Conservation (phyloP, 2,113 vertebrate species). For the Corythaixoides concolor region DNA sequence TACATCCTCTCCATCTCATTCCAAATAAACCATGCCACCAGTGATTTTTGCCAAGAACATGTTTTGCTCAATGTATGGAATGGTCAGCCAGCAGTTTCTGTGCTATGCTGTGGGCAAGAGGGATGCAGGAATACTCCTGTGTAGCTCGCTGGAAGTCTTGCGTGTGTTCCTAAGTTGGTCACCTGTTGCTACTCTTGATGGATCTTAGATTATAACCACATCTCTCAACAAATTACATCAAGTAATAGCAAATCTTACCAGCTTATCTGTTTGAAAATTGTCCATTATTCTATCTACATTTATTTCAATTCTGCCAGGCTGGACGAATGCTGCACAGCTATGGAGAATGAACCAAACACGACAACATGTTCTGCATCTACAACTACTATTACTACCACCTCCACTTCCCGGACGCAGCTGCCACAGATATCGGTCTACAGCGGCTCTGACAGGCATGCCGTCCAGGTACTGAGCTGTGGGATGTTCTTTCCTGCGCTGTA, state of each 20-base stretch:
- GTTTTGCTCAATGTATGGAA: background rate
- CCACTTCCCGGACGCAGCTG: constrained; percentile 75
- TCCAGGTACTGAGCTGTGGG: constrained; percentile 79
- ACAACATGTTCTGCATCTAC: constrained; percentile 78
- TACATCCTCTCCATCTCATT: background rate
- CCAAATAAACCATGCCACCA: background rate
- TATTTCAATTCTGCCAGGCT: constrained; percentile 55
- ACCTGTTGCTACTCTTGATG: background rate
- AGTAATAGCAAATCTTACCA: background rate
- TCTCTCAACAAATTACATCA: background rate
- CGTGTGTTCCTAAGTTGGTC: background rate
- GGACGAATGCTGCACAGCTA: constrained; percentile 61
- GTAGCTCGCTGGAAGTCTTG: background rate
- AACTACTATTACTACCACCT: constrained; percentile 69
- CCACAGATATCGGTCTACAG: constrained; percentile 86
- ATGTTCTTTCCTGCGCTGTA: fast-evolving
- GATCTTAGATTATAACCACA: background rate
- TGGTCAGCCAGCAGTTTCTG: background rate
- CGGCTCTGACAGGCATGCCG: constrained; percentile 85
- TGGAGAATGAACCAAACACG: constrained; percentile 80
- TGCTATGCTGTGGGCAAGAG: background rate
- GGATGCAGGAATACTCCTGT: background rate
- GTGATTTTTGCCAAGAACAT: background rate
- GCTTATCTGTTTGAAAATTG: background rate
- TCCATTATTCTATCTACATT: background rate